phyloP scores from a whole-genome alignment of 2,113 vertebrate species.

The Hyaena hyaena region DNA sequence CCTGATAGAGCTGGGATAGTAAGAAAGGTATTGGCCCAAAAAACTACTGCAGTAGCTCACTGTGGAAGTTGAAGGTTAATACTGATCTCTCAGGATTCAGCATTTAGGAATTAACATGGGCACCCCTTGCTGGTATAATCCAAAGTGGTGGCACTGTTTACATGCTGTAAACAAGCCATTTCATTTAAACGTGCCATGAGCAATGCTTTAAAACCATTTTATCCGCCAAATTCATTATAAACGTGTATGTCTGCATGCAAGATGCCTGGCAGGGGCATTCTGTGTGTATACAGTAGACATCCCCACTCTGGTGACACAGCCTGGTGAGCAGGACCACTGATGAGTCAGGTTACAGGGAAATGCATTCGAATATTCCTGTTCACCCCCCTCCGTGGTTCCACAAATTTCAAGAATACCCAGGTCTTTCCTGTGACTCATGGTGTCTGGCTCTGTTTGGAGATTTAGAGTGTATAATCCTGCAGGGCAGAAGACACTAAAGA shows the following conservation, averaged over 20 bases:
- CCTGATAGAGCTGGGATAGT: conserved; percentile 27
- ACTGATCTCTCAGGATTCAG: neutral
- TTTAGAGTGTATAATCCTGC: neutral
- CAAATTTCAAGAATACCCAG: neutral
- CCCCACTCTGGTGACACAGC: neutral
- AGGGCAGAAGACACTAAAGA: neutral
- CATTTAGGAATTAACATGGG: neutral
- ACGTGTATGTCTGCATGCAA: neutral
- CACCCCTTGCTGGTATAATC: neutral
- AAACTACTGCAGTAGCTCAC: neutral
- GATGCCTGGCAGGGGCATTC: neutral
- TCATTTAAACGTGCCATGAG: neutral
- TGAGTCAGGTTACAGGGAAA: neutral
- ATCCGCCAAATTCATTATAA: neutral
- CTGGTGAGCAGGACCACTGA: neutral
- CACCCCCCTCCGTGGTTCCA: neutral
- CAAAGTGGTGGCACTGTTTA: neutral
- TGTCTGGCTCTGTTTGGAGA: conserved; percentile 6
- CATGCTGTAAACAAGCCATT: neutral
- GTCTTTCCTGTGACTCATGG: neutral
- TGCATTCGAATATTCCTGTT: neutral
- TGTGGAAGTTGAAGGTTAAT: neutral
- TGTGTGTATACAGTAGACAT: neutral
- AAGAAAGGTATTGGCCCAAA: neutral
- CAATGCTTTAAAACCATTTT: neutral